phyloP scores from a whole-genome alignment of 2,888 invertebrate species.

The Polymixis lichenea region DNA sequence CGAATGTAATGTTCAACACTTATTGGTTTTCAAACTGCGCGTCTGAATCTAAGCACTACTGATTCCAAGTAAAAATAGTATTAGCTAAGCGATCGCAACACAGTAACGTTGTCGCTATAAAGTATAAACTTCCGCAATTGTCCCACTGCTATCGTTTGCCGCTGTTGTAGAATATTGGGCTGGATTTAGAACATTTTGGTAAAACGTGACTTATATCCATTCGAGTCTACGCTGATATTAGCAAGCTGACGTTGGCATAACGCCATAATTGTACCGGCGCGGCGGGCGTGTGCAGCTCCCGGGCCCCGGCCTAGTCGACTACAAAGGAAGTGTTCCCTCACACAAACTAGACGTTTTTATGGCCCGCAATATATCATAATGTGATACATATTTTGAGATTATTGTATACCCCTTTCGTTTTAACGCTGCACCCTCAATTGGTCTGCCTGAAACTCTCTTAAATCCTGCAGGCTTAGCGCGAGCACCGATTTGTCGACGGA shows the following conservation, averaged over 20 bases:
- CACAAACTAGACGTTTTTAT: constrained; percentile 82
- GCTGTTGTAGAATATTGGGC: constrained; percentile 74
- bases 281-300: constrained; percentile 73
- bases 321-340: constrained; percentile 75
- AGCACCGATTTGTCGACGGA: too few species aligned
- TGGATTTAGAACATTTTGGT: constrained; percentile 81
- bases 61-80: constrained; percentile 48
- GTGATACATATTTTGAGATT: constrained; percentile 67
- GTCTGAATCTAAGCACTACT: constrained; percentile 26
- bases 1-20: constrained; percentile 28
- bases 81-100: constrained; percentile 52
- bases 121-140: constrained; percentile 77
- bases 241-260: constrained; percentile 81
- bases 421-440: constrained; percentile 21
- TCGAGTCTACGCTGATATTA: constrained; percentile 79
- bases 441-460: background rate
- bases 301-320: constrained; percentile 77
- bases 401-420: constrained; percentile 43
- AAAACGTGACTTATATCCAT: constrained; percentile 82
- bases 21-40: constrained; percentile 31
- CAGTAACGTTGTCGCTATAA: constrained; percentile 74
- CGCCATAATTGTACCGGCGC: constrained; percentile 83
- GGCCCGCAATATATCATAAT: constrained; percentile 73
- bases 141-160: constrained; percentile 73
- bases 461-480: too few species aligned